Conservation (phyloP, 2,888 invertebrate genomes). For the Torymus texanus region DNA sequence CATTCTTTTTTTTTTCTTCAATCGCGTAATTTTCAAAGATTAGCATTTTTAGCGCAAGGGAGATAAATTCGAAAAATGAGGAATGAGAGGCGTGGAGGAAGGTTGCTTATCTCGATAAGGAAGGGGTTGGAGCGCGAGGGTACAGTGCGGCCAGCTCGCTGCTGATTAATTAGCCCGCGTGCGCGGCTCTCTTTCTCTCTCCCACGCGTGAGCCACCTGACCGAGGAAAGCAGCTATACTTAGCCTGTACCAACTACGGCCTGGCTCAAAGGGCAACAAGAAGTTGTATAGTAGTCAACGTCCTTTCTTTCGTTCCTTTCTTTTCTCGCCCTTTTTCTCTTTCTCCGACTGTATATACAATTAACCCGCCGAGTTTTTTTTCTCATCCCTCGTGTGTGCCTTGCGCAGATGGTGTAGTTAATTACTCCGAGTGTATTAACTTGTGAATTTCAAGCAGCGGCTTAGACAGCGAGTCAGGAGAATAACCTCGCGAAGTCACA, state of each 20-base stretch:
- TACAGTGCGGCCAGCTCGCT: neutral
- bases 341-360: constrained; percentile 27
- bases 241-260: no score
- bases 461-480: constrained; percentile 12
- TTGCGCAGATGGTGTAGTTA: constrained; percentile 1
- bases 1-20: neutral
- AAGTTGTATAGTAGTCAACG: constrained; percentile 1
- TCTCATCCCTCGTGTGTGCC: neutral
- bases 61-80: constrained; percentile 27
- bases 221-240: constrained; percentile 24
- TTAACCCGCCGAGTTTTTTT: constrained; percentile 27
- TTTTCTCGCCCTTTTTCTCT: neutral
- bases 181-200: neutral
- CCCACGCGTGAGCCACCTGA: constrained; percentile 16
- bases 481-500: neutral
- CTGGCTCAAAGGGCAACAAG: constrained; percentile 20
- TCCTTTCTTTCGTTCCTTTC: neutral
- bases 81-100: neutral
- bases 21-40: constrained; percentile 34
- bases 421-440: constrained; percentile 47
- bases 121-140: constrained; percentile 11
- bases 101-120: constrained; percentile 40
- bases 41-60: constrained; percentile 23
- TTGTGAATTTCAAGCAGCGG: constrained; percentile 37
- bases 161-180: constrained; percentile 48